Evolutionary conservation across 2,888 invertebrate genomes (phyloP).

Genomic region (Laothoe populi): DNA sequence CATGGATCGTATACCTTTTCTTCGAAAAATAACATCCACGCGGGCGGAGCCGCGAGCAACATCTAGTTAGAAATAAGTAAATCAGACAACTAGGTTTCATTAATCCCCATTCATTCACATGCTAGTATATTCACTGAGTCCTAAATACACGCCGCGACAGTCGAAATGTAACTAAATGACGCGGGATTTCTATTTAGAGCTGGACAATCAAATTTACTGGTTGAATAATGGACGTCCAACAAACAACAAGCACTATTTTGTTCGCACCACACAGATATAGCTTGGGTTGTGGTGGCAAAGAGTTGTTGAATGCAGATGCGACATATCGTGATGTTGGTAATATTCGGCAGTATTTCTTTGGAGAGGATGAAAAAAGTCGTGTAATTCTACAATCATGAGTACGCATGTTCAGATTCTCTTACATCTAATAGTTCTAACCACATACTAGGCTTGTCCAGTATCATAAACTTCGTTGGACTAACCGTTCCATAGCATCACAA

Average conservation of each 20-base stretch:
- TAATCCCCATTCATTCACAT: constrained; percentile 9
- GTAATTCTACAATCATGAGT: too few species aligned
- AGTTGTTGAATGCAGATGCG: constrained; percentile 33
- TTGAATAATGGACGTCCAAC: constrained; percentile 57
- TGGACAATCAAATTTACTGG: constrained; percentile 62
- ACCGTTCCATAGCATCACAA: too few species aligned
- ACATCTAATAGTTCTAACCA: too few species aligned
- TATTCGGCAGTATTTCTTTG: too few species aligned
- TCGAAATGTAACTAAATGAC: constrained; percentile 24
- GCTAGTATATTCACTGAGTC: not conserved
- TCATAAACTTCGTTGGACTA: too few species aligned
- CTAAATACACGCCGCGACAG: constrained; percentile 9
- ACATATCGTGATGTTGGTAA: not conserved
- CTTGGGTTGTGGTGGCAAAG: not conserved
- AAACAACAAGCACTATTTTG: constrained; percentile 55
- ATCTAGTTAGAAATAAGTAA: not conserved
- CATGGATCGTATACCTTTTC: too few species aligned
- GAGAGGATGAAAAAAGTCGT: too few species aligned
- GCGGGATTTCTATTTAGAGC: constrained; percentile 43
- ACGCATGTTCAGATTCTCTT: too few species aligned
- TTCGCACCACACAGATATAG: constrained; percentile 34
- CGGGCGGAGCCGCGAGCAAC: too few species aligned
- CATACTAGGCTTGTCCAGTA: too few species aligned
- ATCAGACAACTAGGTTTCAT: not conserved
- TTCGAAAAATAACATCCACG: too few species aligned